phyloP scores from a whole-genome alignment of 2,797 vertebrate genomes.

The Gambelia wislizenii region DNA sequence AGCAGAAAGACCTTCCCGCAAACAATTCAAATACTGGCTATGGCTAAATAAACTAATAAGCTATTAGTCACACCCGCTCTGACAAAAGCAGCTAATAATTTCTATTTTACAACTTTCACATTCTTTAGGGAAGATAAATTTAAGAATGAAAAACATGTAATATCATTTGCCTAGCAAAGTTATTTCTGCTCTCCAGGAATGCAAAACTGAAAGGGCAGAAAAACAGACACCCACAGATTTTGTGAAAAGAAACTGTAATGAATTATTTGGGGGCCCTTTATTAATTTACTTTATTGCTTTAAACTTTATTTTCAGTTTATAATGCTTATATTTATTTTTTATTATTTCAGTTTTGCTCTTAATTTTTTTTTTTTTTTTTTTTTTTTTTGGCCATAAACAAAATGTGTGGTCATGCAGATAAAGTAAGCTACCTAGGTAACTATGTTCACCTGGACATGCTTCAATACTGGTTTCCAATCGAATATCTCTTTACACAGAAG shows the following conservation, averaged over 20 bases:
- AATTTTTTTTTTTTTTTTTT: too few species aligned
- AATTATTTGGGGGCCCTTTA: not conserved
- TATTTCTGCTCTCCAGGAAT: not conserved
- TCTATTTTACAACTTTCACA: not conserved
- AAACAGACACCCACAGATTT: not conserved
- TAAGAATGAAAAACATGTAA: not conserved
- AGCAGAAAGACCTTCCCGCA: not conserved
- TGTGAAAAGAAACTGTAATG: not conserved
- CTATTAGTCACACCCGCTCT: not conserved
- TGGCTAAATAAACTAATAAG: not conserved
- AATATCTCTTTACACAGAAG: constrained; percentile 46
- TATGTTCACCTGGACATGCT: constrained; percentile 10
- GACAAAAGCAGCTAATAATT: not conserved
- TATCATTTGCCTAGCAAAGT: not conserved
- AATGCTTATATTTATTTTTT: not conserved
- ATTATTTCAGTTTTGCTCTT: not conserved
- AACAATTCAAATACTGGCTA: not conserved
- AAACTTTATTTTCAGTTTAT: not conserved
- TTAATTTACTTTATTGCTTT: not conserved
- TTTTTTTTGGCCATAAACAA: too few species aligned
- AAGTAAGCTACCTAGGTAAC: not conserved
- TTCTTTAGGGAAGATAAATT: not conserved
- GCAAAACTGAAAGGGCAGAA: not conserved
- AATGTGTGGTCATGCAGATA: too few species aligned
- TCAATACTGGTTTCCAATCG: constrained; percentile 62